phyloP scores from a whole-genome alignment of 2,888 invertebrate genomes.

The Pseudeuparius sepicola region DNA sequence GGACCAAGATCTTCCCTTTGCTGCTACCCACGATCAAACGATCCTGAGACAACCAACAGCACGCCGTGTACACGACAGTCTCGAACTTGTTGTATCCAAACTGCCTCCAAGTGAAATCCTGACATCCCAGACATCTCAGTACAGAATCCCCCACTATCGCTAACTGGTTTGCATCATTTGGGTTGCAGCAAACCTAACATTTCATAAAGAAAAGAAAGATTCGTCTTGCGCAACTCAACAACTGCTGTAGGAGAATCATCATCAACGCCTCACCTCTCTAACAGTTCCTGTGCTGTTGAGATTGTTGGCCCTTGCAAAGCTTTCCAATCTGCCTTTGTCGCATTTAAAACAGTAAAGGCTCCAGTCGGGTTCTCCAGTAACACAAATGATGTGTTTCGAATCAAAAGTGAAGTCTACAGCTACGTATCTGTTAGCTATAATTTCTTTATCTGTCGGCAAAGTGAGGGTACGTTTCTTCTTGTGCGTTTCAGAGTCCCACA shows the following conservation, averaged over 20 bases:
- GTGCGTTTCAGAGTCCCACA: constrained; percentile 62
- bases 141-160: constrained; percentile 55
- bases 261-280: constrained; percentile 46
- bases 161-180: constrained; percentile 62
- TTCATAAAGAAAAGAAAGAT: too few relatives aligned
- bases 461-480: constrained; percentile 60
- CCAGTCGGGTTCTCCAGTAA: constrained; percentile 79
- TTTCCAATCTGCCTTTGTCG: constrained; percentile 74
- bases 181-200: constrained; percentile 65
- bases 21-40: constrained; percentile 73
- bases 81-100: constrained; percentile 80
- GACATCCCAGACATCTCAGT: constrained; percentile 65
- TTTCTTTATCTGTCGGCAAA: constrained; percentile 34
- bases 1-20: constrained; percentile 63
- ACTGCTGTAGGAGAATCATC: too few relatives aligned
- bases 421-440: constrained; percentile 50
- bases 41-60: constrained; percentile 76
- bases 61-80: constrained; percentile 59
- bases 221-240: too few relatives aligned
- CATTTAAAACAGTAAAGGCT: constrained; percentile 69
- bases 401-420: constrained; percentile 72
- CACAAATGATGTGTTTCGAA: constrained; percentile 66
- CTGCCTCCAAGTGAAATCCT: constrained; percentile 70
- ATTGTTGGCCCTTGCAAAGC: constrained; percentile 61
- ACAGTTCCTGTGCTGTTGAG: constrained; percentile 58